phyloP scores from a whole-genome alignment of 2,113 vertebrate species.

The Gorsachius goisagi region DNA sequence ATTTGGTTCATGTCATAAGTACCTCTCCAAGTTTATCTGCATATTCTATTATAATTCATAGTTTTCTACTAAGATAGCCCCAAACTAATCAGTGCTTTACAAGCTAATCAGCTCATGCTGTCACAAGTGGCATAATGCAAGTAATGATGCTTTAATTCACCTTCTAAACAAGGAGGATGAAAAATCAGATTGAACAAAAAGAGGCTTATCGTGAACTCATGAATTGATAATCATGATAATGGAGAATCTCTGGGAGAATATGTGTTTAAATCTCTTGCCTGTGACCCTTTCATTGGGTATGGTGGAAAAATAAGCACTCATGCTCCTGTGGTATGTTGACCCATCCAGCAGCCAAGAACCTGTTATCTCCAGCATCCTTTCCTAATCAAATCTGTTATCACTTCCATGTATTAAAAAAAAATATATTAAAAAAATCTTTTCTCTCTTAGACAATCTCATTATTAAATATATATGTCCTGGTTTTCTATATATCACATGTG shows the following conservation, averaged over 20 bases:
- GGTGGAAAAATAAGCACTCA: not conserved
- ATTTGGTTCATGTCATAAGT: conserved; percentile 47
- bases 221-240: conserved; percentile 64
- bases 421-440: not conserved
- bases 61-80: conserved; percentile 37
- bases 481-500: not conserved
- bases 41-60: conserved; percentile 61
- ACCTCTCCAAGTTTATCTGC: conserved; percentile 47
- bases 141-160: conserved; percentile 69
- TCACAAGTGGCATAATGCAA: conserved; percentile 65
- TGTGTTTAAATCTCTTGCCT: conserved; percentile 57
- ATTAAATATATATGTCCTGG: not conserved
- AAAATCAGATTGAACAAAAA: conserved; percentile 60
- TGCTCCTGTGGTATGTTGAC: not conserved
- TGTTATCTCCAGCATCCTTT: not conserved
- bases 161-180: conserved; percentile 62
- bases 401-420: not conserved
- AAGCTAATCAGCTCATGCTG: conserved; percentile 70
- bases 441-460: not conserved
- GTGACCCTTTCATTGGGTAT: not conserved
- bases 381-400: not conserved
- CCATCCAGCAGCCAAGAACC: not conserved
- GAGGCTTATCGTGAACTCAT: conserved; percentile 48
- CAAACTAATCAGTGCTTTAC: conserved; percentile 65
- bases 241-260: conserved; percentile 26